Evolutionary conservation across 2,888 invertebrate genomes (phyloP).

Genomic region (Ornithoptera alexandrae): DNA sequence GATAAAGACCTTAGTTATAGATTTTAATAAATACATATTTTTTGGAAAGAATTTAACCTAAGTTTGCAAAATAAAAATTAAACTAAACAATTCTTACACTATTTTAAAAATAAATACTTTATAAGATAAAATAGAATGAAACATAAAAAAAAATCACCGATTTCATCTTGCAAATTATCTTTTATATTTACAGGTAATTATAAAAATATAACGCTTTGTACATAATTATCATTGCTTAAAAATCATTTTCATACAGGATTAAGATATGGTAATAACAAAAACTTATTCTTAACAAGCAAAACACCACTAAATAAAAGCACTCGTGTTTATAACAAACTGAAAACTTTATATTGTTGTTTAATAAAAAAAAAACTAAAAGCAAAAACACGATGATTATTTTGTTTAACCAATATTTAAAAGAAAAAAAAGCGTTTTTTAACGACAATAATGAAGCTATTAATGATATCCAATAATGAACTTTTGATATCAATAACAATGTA

Average conservation of each 20-base stretch:
- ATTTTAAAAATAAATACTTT: not conserved
- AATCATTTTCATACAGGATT: not conserved
- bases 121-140: slow-evolving; percentile 7
- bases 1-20: not conserved
- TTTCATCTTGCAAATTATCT: slow-evolving; percentile 5
- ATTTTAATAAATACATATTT: not conserved
- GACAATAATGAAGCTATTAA: no score
- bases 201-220: slow-evolving; percentile 14
- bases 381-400: not conserved
- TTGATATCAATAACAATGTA: not conserved
- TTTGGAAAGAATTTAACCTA: not conserved
- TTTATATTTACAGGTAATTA: slow-evolving; percentile 20
- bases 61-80: not conserved
- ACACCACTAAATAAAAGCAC: not conserved
- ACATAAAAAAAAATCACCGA: not conserved
- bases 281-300: not conserved
- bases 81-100: not conserved
- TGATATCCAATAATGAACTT: not conserved
- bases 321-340: not conserved
- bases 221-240: slow-evolving; percentile 5
- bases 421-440: not conserved
- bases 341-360: not conserved
- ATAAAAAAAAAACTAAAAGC: not conserved
- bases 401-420: not conserved
- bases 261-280: not conserved